These are phyloP conservation scores for Watsonalla binaria DNA, from an alignment of 2,888 invertebrate species.

Conservation along the genomic window DNA sequence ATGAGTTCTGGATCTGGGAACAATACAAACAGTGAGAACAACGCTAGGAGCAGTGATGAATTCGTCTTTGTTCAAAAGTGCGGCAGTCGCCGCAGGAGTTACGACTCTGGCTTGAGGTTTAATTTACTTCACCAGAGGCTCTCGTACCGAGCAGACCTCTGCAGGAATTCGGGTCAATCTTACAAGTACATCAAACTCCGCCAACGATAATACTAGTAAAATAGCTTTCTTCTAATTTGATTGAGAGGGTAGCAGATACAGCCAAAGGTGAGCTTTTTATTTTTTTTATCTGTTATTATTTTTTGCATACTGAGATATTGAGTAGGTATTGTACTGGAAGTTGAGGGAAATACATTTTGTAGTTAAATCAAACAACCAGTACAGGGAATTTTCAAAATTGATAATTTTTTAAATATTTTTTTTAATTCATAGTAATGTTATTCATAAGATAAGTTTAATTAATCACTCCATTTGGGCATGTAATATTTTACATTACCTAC, in stretches of 20 bases:
- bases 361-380: no score
- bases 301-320: no score
- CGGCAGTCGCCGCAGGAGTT: constrained; percentile 8
- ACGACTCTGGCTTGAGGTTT: constrained; percentile 15
- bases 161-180: neutral
- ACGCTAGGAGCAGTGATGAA: neutral
- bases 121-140: constrained; percentile 12
- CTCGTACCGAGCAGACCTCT: neutral
- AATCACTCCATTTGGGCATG: no score
- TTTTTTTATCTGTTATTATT: no score
- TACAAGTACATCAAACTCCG: neutral
- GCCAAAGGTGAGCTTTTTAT: neutral
- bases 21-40: neutral
- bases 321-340: no score
- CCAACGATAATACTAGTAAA: neutral
- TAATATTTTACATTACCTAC: no score
- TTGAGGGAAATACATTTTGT: no score
- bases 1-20: neutral
- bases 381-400: no score
- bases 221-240: neutral
- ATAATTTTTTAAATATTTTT: no score
- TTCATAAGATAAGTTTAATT: no score
- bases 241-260: neutral
- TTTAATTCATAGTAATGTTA: no score
- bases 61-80: neutral